phyloP scores from a whole-genome alignment of 2,113 vertebrate species.

The Tragelaphus strepsiceros region DNA sequence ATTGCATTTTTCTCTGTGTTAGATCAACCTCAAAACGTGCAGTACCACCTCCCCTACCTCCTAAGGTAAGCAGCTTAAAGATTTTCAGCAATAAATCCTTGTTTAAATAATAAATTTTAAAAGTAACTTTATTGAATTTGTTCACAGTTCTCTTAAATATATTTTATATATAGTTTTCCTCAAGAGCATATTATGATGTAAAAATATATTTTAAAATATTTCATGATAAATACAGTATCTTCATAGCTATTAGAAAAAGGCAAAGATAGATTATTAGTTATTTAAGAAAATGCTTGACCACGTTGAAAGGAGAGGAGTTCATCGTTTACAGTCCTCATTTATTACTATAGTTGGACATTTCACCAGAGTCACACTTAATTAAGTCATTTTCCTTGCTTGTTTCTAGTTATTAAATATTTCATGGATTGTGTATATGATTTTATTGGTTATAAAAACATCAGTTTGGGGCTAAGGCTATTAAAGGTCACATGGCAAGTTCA shows the following conservation, averaged over 20 bases:
- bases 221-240: constrained; percentile 1
- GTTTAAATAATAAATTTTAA: constrained; percentile 14
- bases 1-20: constrained; percentile 60
- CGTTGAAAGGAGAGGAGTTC: background rate
- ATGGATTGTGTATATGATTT: background rate
- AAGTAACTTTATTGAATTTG: constrained; percentile 17
- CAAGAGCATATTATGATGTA: background rate
- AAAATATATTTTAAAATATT: constrained; percentile 26
- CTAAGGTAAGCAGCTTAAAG: constrained; percentile 86
- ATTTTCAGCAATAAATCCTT: constrained; percentile 23
- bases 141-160: background rate
- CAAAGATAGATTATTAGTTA: constrained; percentile 3
- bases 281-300: background rate
- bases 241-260: constrained; percentile 26
- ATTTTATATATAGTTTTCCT: constrained; percentile 31
- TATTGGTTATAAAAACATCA: background rate
- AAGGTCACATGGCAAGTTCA: background rate
- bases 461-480: constrained; percentile 3
- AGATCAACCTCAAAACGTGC: constrained; percentile 92
- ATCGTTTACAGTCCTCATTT: background rate
- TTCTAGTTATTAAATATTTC: constrained; percentile 27
- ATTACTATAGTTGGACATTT: background rate
- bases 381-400: constrained; percentile 10
- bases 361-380: background rate
- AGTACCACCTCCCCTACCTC: constrained; percentile 92